Evolutionary conservation across 2,797 vertebrate species (phyloP).

Genomic region (Enteromius paludinosus): DNA sequence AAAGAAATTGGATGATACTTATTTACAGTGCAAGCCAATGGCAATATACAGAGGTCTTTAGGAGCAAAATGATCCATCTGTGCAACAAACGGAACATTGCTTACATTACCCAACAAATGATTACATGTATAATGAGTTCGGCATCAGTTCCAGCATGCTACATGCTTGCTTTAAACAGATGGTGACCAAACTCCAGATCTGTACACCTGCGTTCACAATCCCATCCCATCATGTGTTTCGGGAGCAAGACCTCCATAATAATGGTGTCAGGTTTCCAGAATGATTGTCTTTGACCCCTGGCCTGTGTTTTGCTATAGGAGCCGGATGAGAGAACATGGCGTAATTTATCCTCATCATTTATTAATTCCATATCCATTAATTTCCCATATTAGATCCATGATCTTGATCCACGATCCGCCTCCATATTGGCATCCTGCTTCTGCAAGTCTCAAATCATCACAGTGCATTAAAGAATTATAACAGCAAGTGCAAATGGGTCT

Average conservation of each 20-base stretch:
- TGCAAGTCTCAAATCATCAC: background rate
- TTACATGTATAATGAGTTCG: background rate
- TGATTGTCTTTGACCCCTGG: conserved; percentile 25
- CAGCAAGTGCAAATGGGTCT: background rate
- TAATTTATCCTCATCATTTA: conserved; percentile 26
- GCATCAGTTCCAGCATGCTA: background rate
- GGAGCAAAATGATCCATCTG: too few species aligned
- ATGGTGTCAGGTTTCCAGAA: conserved; percentile 2
- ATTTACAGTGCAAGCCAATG: background rate
- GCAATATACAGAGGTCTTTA: background rate
- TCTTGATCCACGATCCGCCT: background rate
- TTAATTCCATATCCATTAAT: conserved; percentile 8
- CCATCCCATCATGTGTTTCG: background rate
- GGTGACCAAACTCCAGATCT: background rate
- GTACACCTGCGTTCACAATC: conserved; percentile 2
- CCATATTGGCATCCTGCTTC: background rate
- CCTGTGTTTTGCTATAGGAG: background rate
- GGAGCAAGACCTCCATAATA: conserved; percentile 11
- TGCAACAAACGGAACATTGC: too few species aligned
- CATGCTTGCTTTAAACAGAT: conserved; percentile 1
- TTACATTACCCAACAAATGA: background rate
- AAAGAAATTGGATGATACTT: background rate
- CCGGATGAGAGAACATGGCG: conserved; percentile 7
- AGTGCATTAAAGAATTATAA: conserved; percentile 9
- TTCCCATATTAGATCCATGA: conserved; percentile 18